These are phyloP conservation scores for Labrus mixtus DNA, from an alignment of 2,113 vertebrate species.

Conservation along the genomic window DNA sequence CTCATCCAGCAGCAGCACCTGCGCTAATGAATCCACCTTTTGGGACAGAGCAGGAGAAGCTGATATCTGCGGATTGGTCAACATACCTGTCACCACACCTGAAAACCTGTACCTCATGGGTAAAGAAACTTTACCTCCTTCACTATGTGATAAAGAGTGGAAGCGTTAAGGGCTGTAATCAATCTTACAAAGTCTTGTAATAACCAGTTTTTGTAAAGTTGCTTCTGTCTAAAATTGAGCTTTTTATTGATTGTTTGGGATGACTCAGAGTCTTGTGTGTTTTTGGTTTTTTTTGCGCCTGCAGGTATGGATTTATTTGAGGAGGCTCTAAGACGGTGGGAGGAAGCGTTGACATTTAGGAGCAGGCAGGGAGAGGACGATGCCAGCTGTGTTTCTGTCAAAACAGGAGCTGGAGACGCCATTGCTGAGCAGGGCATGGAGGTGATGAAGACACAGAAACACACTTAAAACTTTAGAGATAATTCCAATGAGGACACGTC, in stretches of 20 bases:
- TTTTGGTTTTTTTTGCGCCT: background rate
- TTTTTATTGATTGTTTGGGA: background rate
- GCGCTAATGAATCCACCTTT: slow-evolving; percentile 87
- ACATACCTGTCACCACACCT: slow-evolving; percentile 92
- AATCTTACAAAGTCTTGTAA: background rate
- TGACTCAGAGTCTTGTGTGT: background rate
- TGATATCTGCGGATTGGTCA: slow-evolving; percentile 88
- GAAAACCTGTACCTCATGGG: slow-evolving; percentile 98
- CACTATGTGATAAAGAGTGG: background rate
- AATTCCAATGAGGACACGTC: background rate
- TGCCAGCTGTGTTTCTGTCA: slow-evolving; percentile 86
- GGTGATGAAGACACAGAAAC: slow-evolving; percentile 72
- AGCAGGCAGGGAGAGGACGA: slow-evolving; percentile 90
- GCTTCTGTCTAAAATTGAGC: background rate
- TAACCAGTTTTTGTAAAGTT: background rate
- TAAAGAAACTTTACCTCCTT: slow-evolving; percentile 70
- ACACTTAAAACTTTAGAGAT: background rate
- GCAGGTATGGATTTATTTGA: slow-evolving; percentile 98
- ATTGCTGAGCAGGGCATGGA: slow-evolving; percentile 93
- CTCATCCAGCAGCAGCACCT: slow-evolving; percentile 92
- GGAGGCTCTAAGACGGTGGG: slow-evolving; percentile 94
- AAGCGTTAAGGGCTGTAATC: background rate
- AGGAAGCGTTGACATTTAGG: slow-evolving; percentile 93
- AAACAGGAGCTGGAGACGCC: slow-evolving; percentile 91
- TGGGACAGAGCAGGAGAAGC: slow-evolving; percentile 90